These are phyloP conservation scores for Oscheius sp. DNA, from an alignment of 1,140 invertebrate genomes.

Conservation along the genomic window DNA sequence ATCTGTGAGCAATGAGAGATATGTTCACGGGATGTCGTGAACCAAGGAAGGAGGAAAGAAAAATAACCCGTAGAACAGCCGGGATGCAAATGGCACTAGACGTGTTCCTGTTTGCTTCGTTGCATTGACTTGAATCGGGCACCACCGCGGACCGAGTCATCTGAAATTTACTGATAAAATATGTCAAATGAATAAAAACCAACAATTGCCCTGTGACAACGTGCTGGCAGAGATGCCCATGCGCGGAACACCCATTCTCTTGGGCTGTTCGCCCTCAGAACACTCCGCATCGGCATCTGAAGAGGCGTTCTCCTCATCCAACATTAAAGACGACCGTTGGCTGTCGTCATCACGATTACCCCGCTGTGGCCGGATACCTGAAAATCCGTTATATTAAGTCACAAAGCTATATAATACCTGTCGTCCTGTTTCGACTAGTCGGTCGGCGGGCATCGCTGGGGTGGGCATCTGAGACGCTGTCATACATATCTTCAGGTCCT, in stretches of 20 bases:
- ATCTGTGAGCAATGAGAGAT: no score
- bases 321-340: constrained; percentile 44
- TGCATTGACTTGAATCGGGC: constrained; percentile 1
- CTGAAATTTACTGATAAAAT: neutral
- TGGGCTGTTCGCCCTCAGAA: constrained; percentile 24
- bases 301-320: constrained; percentile 38
- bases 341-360: constrained; percentile 38
- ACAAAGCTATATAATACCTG: constrained; percentile 1
- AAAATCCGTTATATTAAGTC: neutral
- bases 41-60: neutral
- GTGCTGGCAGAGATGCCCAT: constrained; percentile 44
- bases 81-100: constrained; percentile 1
- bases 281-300: constrained; percentile 37
- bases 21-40: neutral
- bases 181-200: constrained; percentile 9
- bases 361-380: constrained; percentile 11
- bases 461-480: constrained; percentile 15
- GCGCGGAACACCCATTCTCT: constrained; percentile 24
- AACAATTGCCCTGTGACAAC: constrained; percentile 35
- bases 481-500: constrained; percentile 24
- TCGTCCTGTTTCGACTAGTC: constrained; percentile 26
- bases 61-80: neutral
- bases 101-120: constrained; percentile 5
- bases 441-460: constrained; percentile 1
- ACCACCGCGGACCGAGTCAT: neutral